phyloP scores from a whole-genome alignment of 2,888 invertebrate species.

The Ferdinandea cuprea region DNA sequence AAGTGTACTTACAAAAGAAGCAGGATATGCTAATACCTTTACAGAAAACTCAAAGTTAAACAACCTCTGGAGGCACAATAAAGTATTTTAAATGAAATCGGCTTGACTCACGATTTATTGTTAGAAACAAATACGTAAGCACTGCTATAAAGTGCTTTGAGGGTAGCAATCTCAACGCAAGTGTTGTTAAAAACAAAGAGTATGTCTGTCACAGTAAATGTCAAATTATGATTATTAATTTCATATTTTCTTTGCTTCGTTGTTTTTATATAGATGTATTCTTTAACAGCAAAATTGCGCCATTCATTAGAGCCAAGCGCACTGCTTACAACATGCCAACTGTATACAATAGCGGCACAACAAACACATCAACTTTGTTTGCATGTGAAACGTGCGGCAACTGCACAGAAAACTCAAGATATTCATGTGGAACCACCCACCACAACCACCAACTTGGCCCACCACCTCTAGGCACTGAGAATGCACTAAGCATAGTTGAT shows the following conservation, averaged over 20 bases:
- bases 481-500: conserved; percentile 20
- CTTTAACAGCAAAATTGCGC: conserved; percentile 33
- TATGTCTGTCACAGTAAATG: conserved; percentile 47
- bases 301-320: conserved; percentile 40
- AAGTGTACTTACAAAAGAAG: too few species aligned
- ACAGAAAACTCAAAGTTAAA: too few species aligned
- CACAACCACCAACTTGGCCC: conserved; percentile 56
- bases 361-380: neutral
- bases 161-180: neutral
- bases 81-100: too few species aligned
- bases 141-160: neutral
- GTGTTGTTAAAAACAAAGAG: conserved; percentile 39
- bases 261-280: conserved; percentile 4
- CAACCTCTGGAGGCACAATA: too few species aligned
- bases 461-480: conserved; percentile 61
- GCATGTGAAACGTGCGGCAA: conserved; percentile 65
- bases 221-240: conserved; percentile 50
- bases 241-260: conserved; percentile 1
- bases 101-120: too few species aligned
- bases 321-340: conserved; percentile 46
- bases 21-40: too few species aligned
- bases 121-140: neutral
- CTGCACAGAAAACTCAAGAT: conserved; percentile 38
- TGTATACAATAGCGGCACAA: conserved; percentile 43
- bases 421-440: conserved; percentile 73